These are phyloP conservation scores for Plemyria rubiginata DNA, from an alignment of 2,888 invertebrate species.

Conservation along the genomic window DNA sequence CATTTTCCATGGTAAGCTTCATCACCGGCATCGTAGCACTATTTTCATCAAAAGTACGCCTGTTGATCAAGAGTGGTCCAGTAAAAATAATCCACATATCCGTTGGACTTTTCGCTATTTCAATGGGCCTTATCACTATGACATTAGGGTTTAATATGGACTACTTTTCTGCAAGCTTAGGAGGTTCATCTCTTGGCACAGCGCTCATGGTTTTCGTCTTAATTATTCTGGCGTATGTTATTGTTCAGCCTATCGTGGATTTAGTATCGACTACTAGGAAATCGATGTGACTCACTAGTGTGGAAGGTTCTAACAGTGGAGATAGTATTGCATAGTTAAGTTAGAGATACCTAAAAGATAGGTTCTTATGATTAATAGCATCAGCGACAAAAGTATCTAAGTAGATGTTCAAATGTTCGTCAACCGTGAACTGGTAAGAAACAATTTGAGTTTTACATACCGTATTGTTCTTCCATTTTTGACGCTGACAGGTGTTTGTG, in stretches of 20 bases:
- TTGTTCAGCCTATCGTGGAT: conserved; percentile 71
- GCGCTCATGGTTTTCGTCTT: conserved; percentile 69
- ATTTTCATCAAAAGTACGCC: conserved; percentile 79
- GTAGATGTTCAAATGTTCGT: too few species aligned
- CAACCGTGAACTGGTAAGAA: too few species aligned
- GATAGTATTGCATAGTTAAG: conserved; percentile 60
- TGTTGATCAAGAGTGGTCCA: conserved; percentile 75
- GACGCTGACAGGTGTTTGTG: too few species aligned
- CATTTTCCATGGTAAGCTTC: conserved; percentile 73
- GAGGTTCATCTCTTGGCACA: conserved; percentile 54
- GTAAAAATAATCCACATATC: conserved; percentile 80
- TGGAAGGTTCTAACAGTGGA: conserved; percentile 58
- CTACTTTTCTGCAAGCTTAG: conserved; percentile 60
- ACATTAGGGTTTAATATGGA: conserved; percentile 74
- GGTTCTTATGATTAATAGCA: too few species aligned
- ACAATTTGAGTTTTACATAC: too few species aligned
- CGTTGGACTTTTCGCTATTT: conserved; percentile 78
- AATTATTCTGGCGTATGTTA: conserved; percentile 61
- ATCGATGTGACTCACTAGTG: conserved; percentile 63
- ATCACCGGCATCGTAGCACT: conserved; percentile 78
- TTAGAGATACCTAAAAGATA: not conserved
- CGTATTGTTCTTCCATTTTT: too few species aligned
- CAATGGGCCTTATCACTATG: conserved; percentile 80
- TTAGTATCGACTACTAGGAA: conserved; percentile 66
- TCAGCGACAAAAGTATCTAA: too few species aligned